phyloP scores from a whole-genome alignment of 2,113 vertebrate genomes.

The Emydura subglobosa region DNA sequence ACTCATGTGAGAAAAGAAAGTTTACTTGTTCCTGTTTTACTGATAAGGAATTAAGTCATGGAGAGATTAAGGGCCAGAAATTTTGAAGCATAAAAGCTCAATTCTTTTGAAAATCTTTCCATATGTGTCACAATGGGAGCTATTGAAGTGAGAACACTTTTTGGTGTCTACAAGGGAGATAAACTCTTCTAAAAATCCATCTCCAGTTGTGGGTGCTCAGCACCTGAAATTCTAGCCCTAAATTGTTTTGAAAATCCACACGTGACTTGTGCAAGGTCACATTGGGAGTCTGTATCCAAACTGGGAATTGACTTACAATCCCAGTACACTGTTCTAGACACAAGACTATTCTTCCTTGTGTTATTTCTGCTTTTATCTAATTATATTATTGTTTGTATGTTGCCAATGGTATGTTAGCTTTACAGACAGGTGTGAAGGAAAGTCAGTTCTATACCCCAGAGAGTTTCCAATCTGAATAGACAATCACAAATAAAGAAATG shows the following conservation, averaged over 20 bases:
- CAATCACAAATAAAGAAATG: background rate
- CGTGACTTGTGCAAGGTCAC: background rate
- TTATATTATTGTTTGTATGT: background rate
- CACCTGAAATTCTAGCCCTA: background rate
- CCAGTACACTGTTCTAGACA: background rate
- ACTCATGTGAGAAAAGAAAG: background rate
- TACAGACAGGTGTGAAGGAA: background rate
- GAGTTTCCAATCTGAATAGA: background rate
- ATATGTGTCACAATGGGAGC: background rate
- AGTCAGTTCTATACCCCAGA: background rate
- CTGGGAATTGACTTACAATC: background rate
- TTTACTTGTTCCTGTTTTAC: background rate
- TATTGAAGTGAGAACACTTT: background rate
- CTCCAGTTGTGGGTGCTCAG: background rate
- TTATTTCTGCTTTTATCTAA: background rate
- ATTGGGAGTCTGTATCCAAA: background rate
- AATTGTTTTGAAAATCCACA: background rate
- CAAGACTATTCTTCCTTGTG: background rate
- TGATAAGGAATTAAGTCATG: background rate
- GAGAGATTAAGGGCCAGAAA: background rate
- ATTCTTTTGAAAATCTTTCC: background rate
- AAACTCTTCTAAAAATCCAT: background rate
- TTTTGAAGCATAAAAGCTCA: background rate
- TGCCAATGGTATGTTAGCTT: background rate
- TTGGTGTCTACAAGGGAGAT: background rate